These are phyloP conservation scores for Melospiza melodia DNA, from an alignment of 2,113 vertebrate genomes.

Conservation along the genomic window DNA sequence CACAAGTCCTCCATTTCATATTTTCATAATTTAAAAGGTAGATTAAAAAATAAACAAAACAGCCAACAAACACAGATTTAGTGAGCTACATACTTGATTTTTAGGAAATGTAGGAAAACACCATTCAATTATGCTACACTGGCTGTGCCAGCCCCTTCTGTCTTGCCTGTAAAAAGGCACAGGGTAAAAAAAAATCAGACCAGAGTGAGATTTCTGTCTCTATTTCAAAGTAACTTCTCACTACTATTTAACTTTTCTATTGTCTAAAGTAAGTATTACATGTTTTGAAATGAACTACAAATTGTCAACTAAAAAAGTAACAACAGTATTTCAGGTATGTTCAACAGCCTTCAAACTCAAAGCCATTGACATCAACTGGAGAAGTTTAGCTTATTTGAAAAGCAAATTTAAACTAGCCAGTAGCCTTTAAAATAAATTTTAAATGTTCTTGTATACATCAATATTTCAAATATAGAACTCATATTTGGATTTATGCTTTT, in stretches of 20 bases:
- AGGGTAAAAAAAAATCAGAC: background rate
- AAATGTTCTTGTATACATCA: background rate
- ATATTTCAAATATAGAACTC: background rate
- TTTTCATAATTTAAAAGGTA: conserved; percentile 10
- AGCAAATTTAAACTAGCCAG: background rate
- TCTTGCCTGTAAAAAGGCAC: background rate
- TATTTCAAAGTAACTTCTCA: background rate
- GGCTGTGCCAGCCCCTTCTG: background rate
- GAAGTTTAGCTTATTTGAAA: background rate
- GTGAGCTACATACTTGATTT: background rate
- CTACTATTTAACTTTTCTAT: background rate
- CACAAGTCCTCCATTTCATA: background rate
- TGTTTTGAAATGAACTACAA: background rate
- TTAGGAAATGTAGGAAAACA: background rate
- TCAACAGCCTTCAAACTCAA: background rate
- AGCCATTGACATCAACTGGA: background rate
- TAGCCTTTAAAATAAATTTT: background rate
- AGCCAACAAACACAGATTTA: background rate
- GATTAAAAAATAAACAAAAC: background rate
- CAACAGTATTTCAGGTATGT: background rate
- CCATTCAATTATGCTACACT: background rate
- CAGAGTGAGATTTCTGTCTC: background rate
- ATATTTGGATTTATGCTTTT: background rate
- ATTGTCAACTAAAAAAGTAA: background rate
- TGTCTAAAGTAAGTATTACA: background rate